Evolutionary conservation across 2,113 vertebrate species (phyloP).

Genomic region (Elephas maximus): DNA sequence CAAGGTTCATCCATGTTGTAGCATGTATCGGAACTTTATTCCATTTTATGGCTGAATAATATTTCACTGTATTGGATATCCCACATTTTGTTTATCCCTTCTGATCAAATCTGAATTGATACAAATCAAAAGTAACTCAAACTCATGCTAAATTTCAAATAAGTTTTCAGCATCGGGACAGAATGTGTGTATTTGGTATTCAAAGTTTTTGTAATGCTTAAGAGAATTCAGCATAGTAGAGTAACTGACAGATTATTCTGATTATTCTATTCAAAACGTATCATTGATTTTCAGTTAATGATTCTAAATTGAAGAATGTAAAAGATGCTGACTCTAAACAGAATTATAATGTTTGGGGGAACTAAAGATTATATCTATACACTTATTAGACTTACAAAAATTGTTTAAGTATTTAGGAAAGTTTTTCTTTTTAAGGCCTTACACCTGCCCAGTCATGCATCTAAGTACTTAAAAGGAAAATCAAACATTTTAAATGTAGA

Average conservation of each 20-base stretch:
- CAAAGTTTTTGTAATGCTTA: neutral
- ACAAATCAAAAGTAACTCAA: neutral
- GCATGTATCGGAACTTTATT: neutral
- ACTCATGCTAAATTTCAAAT: neutral
- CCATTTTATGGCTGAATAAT: too few species aligned
- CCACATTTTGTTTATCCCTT: neutral
- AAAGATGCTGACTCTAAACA: neutral
- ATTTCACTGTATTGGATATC: too few species aligned
- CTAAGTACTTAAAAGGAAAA: slow-evolving; percentile 12
- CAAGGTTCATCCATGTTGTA: neutral
- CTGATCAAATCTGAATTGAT: neutral
- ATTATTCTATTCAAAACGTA: neutral
- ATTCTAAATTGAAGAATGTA: neutral
- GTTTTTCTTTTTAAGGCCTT: neutral
- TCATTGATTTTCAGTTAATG: neutral
- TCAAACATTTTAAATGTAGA: slow-evolving; percentile 17
- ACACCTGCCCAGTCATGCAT: neutral
- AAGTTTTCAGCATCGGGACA: neutral
- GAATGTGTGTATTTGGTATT: neutral
- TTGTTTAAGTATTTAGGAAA: neutral
- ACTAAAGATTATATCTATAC: neutral
- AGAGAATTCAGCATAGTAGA: neutral
- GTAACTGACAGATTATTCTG: neutral
- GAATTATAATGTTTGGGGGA: neutral
- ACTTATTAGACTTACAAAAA: neutral